Evolutionary conservation across 2,888 invertebrate genomes (phyloP).

Genomic region (Tortrix viridana): DNA sequence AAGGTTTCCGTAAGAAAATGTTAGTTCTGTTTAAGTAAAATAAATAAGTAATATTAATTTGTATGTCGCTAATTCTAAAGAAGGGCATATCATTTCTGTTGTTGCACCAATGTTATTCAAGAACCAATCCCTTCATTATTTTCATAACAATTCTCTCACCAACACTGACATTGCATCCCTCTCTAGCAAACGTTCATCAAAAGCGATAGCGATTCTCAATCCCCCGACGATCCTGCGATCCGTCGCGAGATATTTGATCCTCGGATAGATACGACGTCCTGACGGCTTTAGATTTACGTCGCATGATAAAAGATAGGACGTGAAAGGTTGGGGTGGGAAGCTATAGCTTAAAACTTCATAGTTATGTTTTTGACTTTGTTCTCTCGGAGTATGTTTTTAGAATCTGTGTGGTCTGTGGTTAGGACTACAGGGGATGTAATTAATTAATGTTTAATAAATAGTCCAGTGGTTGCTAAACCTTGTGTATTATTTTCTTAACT

Average conservation of each 20-base stretch:
- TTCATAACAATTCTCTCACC: not conserved
- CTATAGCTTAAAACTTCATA: constrained; percentile 11
- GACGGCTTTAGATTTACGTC: constrained; percentile 21
- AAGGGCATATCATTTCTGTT: too few relatives aligned
- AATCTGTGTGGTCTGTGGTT: too few relatives aligned
- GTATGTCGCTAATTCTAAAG: too few relatives aligned
- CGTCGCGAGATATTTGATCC: constrained; percentile 7
- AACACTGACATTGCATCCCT: not conserved
- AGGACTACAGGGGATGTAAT: too few relatives aligned
- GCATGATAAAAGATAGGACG: constrained; percentile 14
- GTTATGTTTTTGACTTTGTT: not conserved
- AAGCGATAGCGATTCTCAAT: not conserved
- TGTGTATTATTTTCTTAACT: too few relatives aligned
- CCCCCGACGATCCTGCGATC: constrained; percentile 4
- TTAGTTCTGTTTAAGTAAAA: too few relatives aligned
- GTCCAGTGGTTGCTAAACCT: too few relatives aligned
- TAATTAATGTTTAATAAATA: too few relatives aligned
- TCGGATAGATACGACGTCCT: constrained; percentile 13
- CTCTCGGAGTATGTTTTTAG: not conserved
- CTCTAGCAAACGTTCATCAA: not conserved
- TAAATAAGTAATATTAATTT: too few relatives aligned
- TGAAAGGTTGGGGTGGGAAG: constrained; percentile 3
- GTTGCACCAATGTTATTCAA: too few relatives aligned
- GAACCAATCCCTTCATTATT: too few relatives aligned
- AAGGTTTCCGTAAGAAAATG: too few relatives aligned